Evolutionary conservation across 2,888 invertebrate species (phyloP), one percentile per base, ranked within the genome.

Genomic region (Cosmia pyralina): DNA sequence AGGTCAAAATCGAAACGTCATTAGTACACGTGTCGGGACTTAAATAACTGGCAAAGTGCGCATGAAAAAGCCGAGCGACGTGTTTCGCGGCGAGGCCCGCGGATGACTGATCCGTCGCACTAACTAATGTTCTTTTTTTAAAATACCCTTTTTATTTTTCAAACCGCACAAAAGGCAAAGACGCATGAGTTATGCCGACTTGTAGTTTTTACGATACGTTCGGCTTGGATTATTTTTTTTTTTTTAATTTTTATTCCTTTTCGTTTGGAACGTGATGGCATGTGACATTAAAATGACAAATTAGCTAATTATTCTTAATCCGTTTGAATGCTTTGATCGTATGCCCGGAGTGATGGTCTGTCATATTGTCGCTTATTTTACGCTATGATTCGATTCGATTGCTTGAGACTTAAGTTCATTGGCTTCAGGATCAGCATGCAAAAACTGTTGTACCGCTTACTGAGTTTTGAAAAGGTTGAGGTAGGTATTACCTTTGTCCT

Each of bases 261-360:
- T 89, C 87, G 86, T 88, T 87, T 89, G 86, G 90, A 91, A 95
- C 96, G 96, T 96, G 96, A 94, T 93, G 96, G 95, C 95, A 95
- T 96, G 95, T 95, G 95, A 95, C 96, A 95, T 96, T 95, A 95
- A 96, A 96, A 96, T 96, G 96, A 96, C 93, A 95, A 95, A 96
- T 96, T 93, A 93, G 93, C 93, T 96, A 96, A 96, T 96, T 96
- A 95, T 95, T 96, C 95, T 95, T 94, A 92, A 95, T 95, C 95
- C 94, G 92, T 79, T 86, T 93, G 93, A 94, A 93, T 91, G 92
- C 92, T 93, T 93, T 94, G 94, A 94, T 93, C 90, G 91, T 90
- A 84, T 81, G 88, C 81, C 73, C 83, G 85, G 91, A 92, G 89
- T 93, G 93, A 93, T 91, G 93, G 88, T 77, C 90, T 92, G 93